Evolutionary conservation across 1,140 invertebrate species (phyloP).

Genomic region (Harpegnathos saltator): DNA sequence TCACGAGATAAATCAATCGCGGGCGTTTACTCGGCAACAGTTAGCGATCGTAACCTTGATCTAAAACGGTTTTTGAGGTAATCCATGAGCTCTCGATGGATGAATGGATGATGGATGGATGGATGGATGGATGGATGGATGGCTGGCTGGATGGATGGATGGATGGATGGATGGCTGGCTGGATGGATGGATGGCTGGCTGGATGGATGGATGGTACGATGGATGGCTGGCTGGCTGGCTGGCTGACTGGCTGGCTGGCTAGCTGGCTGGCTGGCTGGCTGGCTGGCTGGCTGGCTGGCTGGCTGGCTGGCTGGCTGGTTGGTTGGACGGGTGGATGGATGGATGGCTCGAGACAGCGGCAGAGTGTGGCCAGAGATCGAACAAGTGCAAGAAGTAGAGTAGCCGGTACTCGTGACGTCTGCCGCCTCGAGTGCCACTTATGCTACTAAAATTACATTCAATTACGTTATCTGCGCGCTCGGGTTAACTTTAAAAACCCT

Average conservation of each 20-base stretch:
- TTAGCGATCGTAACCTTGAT: slow-evolving; percentile 69
- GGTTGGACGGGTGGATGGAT: too few relatives aligned
- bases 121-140: too few relatives aligned
- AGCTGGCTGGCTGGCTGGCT: background rate
- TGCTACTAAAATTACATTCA: slow-evolving; percentile 86
- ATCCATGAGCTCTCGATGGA: slow-evolving; percentile 53
- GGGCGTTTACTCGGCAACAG: slow-evolving; percentile 50
- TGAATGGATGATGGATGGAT: too few relatives aligned
- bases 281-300: too few relatives aligned
- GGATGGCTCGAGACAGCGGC: slow-evolving; percentile 64
- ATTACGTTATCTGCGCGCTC: slow-evolving; percentile 83
- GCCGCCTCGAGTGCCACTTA: slow-evolving; percentile 84
- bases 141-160: too few relatives aligned
- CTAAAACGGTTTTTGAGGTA: slow-evolving; percentile 69
- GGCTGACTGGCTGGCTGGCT: too few relatives aligned
- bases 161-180: slow-evolving; percentile 8
- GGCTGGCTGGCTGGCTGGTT: too few relatives aligned
- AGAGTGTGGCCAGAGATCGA: slow-evolving; percentile 73
- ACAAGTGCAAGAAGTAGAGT: slow-evolving; percentile 80
- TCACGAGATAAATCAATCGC: slow-evolving; percentile 47
- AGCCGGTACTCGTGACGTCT: slow-evolving; percentile 84
- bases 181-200: too few relatives aligned
- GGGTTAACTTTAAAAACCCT: slow-evolving; percentile 83
- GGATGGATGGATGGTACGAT: too few relatives aligned
- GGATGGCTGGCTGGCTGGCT: background rate